These are phyloP conservation scores for Chloroceryle amazona DNA, from an alignment of 2,797 vertebrate genomes.

Conservation along the genomic window DNA sequence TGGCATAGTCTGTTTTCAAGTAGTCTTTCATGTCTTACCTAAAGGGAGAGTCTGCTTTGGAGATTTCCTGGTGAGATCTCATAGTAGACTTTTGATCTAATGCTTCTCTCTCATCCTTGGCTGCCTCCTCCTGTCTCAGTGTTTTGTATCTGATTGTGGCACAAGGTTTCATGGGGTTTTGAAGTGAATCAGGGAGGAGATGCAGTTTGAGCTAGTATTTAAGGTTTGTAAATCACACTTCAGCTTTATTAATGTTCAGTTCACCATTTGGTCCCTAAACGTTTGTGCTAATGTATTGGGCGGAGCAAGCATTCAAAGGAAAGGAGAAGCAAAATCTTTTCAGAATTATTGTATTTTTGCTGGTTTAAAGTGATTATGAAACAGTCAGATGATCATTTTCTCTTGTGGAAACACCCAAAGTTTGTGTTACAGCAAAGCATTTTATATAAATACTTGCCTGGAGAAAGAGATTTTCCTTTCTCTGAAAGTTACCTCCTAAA, in stretches of 20 bases:
- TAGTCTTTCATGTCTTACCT: neutral
- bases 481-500: neutral
- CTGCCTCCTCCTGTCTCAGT: neutral
- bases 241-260: neutral
- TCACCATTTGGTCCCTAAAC: neutral
- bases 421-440: neutral
- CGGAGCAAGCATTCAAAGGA: neutral
- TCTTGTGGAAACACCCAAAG: neutral
- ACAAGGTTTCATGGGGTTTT: neutral
- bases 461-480: neutral
- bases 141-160: neutral
- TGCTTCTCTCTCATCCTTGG: neutral
- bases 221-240: neutral
- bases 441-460: neutral
- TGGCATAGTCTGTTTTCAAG: neutral
- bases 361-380: constrained; percentile 4
- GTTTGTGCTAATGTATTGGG: neutral
- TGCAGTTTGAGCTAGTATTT: neutral
- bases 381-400: neutral
- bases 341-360: neutral
- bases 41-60: neutral
- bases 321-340: constrained; percentile 11
- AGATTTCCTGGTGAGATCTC: neutral
- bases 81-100: neutral
- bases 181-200: neutral